A percentile compares a stretch with the other conserved stretches of the same genome.
Conservation (phyloP, 2,113 vertebrate species). For the Petrocephalus zakoni region DNA sequence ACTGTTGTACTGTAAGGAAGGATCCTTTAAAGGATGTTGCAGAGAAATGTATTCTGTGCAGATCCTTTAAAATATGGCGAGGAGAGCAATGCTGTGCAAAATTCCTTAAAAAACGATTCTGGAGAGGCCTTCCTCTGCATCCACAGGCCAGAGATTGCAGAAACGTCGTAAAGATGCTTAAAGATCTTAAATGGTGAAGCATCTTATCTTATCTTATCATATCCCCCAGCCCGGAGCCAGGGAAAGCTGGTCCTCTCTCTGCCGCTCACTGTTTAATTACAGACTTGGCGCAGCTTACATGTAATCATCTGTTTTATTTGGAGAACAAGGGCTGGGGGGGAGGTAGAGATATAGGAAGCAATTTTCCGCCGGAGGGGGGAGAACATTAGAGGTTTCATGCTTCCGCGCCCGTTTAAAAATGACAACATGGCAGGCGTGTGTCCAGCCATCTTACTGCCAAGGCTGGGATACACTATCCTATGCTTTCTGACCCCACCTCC, state of each 20-base stretch:
- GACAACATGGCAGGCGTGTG: neutral
- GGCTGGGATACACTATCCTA: neutral
- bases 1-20: neutral
- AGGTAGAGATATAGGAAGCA: neutral
- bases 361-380: neutral
- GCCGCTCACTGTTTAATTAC: conserved; percentile 9
- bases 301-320: conserved; percentile 26
- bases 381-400: neutral
- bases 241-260: neutral
- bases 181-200: neutral
- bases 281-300: neutral
- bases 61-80: neutral
- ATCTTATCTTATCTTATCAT: too few species aligned
- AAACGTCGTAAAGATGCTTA: neutral
- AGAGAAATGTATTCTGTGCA: neutral
- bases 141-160: neutral
- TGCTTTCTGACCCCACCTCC: neutral
- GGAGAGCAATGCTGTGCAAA: neutral
- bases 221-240: neutral
- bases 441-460: neutral
- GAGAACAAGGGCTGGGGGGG: neutral
- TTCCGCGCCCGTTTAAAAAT: neutral
- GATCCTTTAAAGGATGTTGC: neutral
- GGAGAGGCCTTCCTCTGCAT: neutral
- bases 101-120: neutral